phyloP scores from a whole-genome alignment of 2,113 vertebrate species.

The Syrmaticus mikado region DNA sequence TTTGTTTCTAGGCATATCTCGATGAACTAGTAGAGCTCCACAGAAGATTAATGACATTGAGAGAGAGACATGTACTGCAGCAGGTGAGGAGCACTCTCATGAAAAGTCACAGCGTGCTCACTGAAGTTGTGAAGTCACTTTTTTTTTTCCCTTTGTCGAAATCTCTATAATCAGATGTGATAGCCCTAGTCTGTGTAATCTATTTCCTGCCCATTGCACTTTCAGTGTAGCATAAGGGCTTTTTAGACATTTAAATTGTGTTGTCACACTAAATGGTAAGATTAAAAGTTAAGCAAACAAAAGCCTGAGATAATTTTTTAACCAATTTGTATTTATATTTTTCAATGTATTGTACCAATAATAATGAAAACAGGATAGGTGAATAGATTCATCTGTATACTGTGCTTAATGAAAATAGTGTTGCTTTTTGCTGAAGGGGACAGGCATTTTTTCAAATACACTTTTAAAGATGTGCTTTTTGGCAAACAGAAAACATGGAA shows the following conservation, averaged over 20 bases:
- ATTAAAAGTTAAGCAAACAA: background rate
- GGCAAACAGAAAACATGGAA: background rate
- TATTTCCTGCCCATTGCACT: background rate
- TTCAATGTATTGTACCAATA: background rate
- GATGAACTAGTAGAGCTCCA: constrained; percentile 97
- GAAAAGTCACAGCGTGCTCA: background rate
- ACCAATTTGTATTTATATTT: background rate
- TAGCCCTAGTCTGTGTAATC: background rate
- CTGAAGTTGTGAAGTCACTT: background rate
- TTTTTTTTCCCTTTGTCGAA: background rate
- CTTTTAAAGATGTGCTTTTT: background rate
- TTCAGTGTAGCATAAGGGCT: background rate
- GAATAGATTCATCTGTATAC: background rate
- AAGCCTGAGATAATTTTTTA: background rate
- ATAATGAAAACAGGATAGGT: background rate
- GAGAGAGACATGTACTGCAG: constrained; percentile 94
- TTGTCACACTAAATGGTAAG: background rate
- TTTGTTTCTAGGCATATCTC: constrained; percentile 88
- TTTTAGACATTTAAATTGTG: background rate
- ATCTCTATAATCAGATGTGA: background rate
- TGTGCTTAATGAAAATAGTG: background rate
- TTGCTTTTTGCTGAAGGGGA: background rate
- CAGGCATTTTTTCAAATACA: background rate
- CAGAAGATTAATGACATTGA: constrained; percentile 94
- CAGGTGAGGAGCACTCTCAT: constrained; percentile 84